These are phyloP conservation scores for Vollenhovia emeryi DNA, from an alignment of 1,140 invertebrate species.

Conservation along the genomic window DNA sequence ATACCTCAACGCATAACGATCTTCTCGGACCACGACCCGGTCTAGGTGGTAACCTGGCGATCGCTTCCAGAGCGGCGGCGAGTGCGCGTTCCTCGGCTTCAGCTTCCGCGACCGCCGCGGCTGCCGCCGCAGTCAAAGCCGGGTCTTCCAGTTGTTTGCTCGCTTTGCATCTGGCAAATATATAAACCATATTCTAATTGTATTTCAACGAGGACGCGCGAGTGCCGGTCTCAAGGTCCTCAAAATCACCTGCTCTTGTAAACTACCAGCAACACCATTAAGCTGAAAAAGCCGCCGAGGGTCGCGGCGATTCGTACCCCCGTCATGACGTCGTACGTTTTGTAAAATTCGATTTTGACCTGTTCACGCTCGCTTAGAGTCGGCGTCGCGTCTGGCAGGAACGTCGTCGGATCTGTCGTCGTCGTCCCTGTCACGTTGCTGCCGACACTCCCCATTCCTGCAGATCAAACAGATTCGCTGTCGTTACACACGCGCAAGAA, in stretches of 20 bases:
- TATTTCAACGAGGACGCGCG: background rate
- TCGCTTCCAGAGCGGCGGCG: constrained; percentile 90
- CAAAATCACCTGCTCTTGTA: constrained; percentile 90
- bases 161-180: constrained; percentile 84
- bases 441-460: constrained; percentile 82
- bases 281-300: constrained; percentile 93
- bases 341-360: constrained; percentile 92
- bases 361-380: constrained; percentile 86
- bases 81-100: constrained; percentile 91
- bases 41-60: constrained; percentile 86
- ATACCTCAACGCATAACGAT: constrained; percentile 82
- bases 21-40: constrained; percentile 81
- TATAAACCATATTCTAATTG: background rate
- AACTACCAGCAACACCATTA: constrained; percentile 94
- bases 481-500: constrained; percentile 41
- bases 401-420: constrained; percentile 77
- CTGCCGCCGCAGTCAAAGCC: constrained; percentile 88
- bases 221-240: background rate
- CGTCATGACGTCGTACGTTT: constrained; percentile 96
- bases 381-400: constrained; percentile 80
- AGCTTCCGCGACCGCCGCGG: constrained; percentile 89
- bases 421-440: constrained; percentile 73
- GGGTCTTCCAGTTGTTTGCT: constrained; percentile 85
- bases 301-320: constrained; percentile 95
- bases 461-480: constrained; percentile 27